Evolutionary conservation across 1,140 invertebrate genomes (phyloP).

Genomic region (Cydia pomonella): DNA sequence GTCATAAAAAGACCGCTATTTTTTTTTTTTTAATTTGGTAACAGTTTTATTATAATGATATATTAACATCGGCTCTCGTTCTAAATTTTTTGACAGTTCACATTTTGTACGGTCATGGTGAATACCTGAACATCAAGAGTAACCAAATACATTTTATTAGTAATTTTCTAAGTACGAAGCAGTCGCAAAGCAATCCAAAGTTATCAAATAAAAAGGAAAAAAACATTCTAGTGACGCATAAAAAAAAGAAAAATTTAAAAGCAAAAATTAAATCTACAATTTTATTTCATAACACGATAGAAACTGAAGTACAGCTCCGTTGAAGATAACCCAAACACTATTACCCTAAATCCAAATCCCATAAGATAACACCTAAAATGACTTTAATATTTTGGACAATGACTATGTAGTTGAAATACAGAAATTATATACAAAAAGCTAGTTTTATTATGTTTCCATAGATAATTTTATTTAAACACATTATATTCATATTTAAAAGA

Average conservation of each 20-base stretch:
- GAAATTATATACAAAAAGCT: slow-evolving; percentile 54
- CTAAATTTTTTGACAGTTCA: slow-evolving; percentile 4
- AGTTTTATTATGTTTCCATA: slow-evolving; percentile 44
- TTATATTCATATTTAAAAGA: slow-evolving; percentile 38
- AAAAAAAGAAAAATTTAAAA: slow-evolving; percentile 36
- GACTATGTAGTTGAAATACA: slow-evolving; percentile 48
- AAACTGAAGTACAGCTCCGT: slow-evolving; percentile 38
- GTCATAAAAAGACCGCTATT: slow-evolving; percentile 35
- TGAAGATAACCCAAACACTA: slow-evolving; percentile 42
- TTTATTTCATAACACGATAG: slow-evolving; percentile 37
- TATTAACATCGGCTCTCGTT: slow-evolving; percentile 14
- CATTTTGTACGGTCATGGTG: slow-evolving; percentile 32
- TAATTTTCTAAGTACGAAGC: slow-evolving; percentile 61
- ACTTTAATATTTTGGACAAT: slow-evolving; percentile 46
- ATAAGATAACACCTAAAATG: slow-evolving; percentile 40
- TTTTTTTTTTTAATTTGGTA: slow-evolving; percentile 35
- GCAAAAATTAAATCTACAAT: slow-evolving; percentile 34
- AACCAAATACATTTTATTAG: slow-evolving; percentile 32
- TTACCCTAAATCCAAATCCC: slow-evolving; percentile 46
- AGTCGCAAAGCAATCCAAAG: slow-evolving; percentile 49
- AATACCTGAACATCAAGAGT: slow-evolving; percentile 30
- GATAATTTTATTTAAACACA: slow-evolving; percentile 40
- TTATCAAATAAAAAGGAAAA: slow-evolving; percentile 33
- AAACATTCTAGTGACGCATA: slow-evolving; percentile 28
- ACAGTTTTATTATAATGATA: slow-evolving; percentile 31